phyloP scores from a whole-genome alignment of 2,797 vertebrate species.

The Erethizon dorsatum region DNA sequence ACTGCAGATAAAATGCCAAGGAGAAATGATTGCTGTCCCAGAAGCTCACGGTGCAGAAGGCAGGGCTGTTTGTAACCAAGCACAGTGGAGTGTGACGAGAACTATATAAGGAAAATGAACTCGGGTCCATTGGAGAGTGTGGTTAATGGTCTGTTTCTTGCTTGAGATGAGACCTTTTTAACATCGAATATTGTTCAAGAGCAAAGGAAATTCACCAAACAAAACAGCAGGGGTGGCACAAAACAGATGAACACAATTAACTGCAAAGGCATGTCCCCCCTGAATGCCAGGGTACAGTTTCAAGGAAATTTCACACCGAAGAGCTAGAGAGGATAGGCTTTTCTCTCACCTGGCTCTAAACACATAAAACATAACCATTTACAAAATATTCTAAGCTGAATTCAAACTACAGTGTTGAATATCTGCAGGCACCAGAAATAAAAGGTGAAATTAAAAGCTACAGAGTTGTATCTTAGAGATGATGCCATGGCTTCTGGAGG shows the following conservation, averaged over 20 bases:
- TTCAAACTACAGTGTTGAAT: slow-evolving; percentile 16
- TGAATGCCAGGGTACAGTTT: neutral
- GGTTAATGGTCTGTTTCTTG: neutral
- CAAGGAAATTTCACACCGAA: neutral
- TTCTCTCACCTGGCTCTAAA: neutral
- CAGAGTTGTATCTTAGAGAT: neutral
- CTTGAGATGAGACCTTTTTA: slow-evolving; percentile 5
- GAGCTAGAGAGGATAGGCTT: neutral
- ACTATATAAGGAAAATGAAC: neutral
- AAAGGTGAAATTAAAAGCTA: slow-evolving; percentile 38
- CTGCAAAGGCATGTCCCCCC: neutral
- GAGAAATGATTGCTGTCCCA: neutral
- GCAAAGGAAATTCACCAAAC: slow-evolving; percentile 22
- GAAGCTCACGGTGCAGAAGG: neutral
- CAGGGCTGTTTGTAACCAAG: neutral
- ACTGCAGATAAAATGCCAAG: neutral
- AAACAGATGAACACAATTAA: neutral
- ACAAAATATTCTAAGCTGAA: neutral
- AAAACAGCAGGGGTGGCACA: neutral
- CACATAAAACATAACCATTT: neutral
- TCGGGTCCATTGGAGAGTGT: neutral
- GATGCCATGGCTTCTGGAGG: neutral
- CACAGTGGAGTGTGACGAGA: neutral
- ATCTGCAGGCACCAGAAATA: neutral
- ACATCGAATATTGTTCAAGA: slow-evolving; percentile 16